Conservation (phyloP, 2,113 vertebrate species). For the Australoheros scitulus region DNA sequence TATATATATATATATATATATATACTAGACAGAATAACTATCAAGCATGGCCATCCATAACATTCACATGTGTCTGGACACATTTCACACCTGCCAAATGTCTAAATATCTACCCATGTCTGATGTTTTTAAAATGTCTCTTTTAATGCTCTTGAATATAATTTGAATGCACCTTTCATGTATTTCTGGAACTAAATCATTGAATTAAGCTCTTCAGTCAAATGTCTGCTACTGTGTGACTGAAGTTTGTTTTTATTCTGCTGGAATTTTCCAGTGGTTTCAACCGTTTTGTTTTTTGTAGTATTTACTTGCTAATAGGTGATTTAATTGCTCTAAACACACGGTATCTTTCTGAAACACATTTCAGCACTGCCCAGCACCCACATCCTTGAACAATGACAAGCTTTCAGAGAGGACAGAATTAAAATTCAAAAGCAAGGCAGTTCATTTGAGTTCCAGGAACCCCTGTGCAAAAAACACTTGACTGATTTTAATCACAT, state of each 20-base stretch:
- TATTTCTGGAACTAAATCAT: constrained; percentile 17
- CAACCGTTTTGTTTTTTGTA: constrained; percentile 36
- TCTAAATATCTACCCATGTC: neutral
- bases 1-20: too few relatives aligned
- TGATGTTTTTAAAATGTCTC: constrained; percentile 4
- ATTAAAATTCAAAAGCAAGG: constrained; percentile 75
- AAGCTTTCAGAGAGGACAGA: constrained; percentile 71
- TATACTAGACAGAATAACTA: neutral
- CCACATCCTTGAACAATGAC: constrained; percentile 75
- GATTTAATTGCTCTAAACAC: constrained; percentile 74
- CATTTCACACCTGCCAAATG: constrained; percentile 2
- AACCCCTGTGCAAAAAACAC: constrained; percentile 71
- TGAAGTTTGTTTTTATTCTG: constrained; percentile 26
- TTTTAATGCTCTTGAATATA: neutral
- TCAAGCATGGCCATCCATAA: too few relatives aligned
- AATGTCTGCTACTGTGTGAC: neutral
- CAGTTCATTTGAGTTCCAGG: constrained; percentile 70
- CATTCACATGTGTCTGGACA: neutral
- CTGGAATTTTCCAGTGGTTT: constrained; percentile 32
- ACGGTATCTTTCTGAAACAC: constrained; percentile 74
- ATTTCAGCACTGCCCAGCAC: constrained; percentile 67
- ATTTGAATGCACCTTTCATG: neutral
- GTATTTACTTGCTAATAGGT: constrained; percentile 67
- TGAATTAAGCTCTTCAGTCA: constrained; percentile 33
- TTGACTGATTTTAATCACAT: constrained; percentile 80